Conservation (phyloP, 2,797 vertebrate species). For the Petrocephalus sullivani region DNA sequence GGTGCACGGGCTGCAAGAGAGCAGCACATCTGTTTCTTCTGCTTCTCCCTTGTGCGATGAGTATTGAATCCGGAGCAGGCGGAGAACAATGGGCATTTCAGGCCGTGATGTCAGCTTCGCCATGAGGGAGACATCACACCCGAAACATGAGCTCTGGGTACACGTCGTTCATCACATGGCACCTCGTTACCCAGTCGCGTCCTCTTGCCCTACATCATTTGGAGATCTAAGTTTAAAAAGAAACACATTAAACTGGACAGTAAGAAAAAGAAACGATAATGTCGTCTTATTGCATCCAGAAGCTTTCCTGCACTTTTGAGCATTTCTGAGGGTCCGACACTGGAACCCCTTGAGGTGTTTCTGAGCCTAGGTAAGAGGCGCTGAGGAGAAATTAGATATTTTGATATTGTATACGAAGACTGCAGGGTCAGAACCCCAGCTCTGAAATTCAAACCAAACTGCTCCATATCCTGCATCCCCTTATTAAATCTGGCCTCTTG, state of each 20-base stretch:
- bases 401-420: not conserved
- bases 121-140: not conserved
- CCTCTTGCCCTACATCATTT: not conserved
- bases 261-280: not conserved
- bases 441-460: not conserved
- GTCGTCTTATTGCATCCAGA: not conserved
- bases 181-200: not conserved
- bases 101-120: constrained; percentile 4
- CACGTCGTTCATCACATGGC: not conserved
- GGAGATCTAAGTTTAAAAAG: not conserved
- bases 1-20: not conserved
- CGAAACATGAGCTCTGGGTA: constrained; percentile 1
- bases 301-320: not conserved
- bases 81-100: not conserved
- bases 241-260: not conserved
- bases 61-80: not conserved
- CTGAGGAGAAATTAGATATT: not conserved
- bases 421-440: not conserved
- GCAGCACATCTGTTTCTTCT: not conserved
- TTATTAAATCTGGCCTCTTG: not conserved
- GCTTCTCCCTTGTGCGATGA: not conserved
- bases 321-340: not conserved
- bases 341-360: not conserved
- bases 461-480: not conserved
- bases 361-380: not conserved